A percentile compares a stretch with the other conserved stretches of the same genome.
These are phyloP conservation scores for Deilephila elpenor DNA, from an alignment of 2,888 invertebrate species.

Conservation along the genomic window DNA sequence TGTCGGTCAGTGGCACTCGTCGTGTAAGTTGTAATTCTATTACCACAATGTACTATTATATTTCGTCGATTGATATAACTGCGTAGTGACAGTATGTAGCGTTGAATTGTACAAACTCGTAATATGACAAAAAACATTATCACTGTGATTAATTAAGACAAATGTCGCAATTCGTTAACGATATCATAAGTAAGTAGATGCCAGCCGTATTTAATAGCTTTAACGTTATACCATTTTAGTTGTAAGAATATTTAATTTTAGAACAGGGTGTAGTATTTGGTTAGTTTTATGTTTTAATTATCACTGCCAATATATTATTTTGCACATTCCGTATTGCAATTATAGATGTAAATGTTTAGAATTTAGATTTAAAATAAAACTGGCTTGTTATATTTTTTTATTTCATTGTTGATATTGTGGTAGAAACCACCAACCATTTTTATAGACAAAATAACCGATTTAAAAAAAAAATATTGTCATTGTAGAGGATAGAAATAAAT, in stretches of 20 bases:
- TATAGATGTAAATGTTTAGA: background rate
- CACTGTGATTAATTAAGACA: constrained; percentile 19
- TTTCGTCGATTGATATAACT: background rate
- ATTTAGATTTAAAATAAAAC: background rate
- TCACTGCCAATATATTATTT: constrained; percentile 21
- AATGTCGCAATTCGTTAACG: constrained; percentile 8
- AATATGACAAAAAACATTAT: constrained; percentile 7
- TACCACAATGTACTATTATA: background rate
- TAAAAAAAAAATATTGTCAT: too few relatives aligned
- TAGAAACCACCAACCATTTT: too few relatives aligned
- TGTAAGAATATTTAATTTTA: constrained; percentile 25
- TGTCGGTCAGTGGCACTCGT: constrained; percentile 19
- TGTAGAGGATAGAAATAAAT: too few relatives aligned
- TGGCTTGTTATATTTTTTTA: too few relatives aligned
- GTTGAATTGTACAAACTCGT: background rate
- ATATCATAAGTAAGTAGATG: constrained; percentile 10
- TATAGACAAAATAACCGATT: too few relatives aligned
- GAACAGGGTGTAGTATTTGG: constrained; percentile 27
- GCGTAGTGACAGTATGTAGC: background rate
- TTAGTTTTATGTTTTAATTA: background rate
- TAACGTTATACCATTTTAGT: constrained; percentile 35
- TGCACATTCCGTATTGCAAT: constrained; percentile 11
- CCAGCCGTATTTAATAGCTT: constrained; percentile 38
- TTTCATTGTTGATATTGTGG: too few relatives aligned
- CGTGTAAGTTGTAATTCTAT: background rate